These are phyloP conservation scores for Delia radicum DNA, from an alignment of 1,140 invertebrate species.

Conservation along the genomic window DNA sequence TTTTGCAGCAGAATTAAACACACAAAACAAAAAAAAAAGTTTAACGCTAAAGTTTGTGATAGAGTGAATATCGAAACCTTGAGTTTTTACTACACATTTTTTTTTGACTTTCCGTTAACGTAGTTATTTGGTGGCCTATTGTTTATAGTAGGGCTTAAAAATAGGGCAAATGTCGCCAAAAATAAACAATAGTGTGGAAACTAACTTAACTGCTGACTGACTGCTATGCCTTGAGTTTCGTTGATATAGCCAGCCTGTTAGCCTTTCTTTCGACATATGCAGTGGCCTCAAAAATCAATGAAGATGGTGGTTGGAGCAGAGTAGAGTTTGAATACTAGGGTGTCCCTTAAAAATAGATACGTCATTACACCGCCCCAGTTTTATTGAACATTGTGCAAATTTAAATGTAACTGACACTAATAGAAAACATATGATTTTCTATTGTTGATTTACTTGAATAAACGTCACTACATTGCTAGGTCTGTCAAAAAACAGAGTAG, in stretches of 20 bases:
- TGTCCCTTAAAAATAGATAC: not conserved
- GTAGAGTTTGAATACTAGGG: not conserved
- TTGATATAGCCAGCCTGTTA: not conserved
- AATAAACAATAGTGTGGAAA: conserved; percentile 18
- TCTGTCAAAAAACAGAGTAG: too few relatives aligned
- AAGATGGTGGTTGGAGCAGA: not conserved
- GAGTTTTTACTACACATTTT: not conserved
- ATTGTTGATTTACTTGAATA: too few relatives aligned
- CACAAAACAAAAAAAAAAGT: not conserved
- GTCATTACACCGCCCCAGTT: not conserved
- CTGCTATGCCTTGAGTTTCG: not conserved
- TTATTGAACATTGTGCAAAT: too few relatives aligned
- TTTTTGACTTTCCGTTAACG: not conserved
- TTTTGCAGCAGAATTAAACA: not conserved
- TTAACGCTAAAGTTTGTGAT: conserved; percentile 13
- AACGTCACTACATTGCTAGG: too few relatives aligned
- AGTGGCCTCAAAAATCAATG: conserved; percentile 19
- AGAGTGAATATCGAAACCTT: conserved; percentile 20
- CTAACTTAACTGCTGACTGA: conserved; percentile 1
- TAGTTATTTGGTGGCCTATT: not conserved
- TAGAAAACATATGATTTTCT: too few relatives aligned
- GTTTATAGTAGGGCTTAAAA: conserved; percentile 8
- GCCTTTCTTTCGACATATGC: not conserved
- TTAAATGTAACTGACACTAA: too few relatives aligned
- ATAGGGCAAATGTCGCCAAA: conserved; percentile 13